Evolutionary conservation across 1,140 invertebrate species (phyloP).

Genomic region (Trachelipus rathkii): DNA sequence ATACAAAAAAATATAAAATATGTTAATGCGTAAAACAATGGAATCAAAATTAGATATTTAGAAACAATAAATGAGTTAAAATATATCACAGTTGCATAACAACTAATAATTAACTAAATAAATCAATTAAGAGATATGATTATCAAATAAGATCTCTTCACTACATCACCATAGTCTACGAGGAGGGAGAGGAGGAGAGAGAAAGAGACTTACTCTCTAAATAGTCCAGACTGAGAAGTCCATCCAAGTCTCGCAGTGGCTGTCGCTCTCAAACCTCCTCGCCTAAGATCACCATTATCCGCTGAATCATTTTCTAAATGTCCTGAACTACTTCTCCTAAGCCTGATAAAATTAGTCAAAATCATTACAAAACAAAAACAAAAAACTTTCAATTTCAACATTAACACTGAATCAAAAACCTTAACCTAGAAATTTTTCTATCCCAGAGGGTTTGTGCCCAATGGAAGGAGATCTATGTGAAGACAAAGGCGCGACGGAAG

Average conservation of each 20-base stretch:
- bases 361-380: conserved; percentile 18
- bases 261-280: conserved; percentile 70
- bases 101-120: too few relatives aligned
- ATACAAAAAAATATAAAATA: too few relatives aligned
- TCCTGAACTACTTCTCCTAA: conserved; percentile 67
- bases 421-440: conserved; percentile 62
- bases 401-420: background rate
- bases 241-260: conserved; percentile 70
- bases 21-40: too few relatives aligned
- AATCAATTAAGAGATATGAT: too few relatives aligned
- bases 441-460: conserved; percentile 39
- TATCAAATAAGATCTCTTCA: too few relatives aligned
- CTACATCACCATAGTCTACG: too few relatives aligned
- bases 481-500: background rate
- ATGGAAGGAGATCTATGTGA: conserved; percentile 36
- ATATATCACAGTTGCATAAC: too few relatives aligned
- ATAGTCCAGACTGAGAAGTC: conserved; percentile 49
- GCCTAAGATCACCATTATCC: conserved; percentile 60
- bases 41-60: too few relatives aligned
- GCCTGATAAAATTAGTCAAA: conserved; percentile 48
- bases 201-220: conserved; percentile 31
- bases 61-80: too few relatives aligned
- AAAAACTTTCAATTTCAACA: background rate
- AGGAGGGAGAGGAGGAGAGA: background rate
- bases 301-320: conserved; percentile 61